Conservation (phyloP, 30 jellyfish, hydroid and myxozoan species). For the Cassiopea andromeda region DNA sequence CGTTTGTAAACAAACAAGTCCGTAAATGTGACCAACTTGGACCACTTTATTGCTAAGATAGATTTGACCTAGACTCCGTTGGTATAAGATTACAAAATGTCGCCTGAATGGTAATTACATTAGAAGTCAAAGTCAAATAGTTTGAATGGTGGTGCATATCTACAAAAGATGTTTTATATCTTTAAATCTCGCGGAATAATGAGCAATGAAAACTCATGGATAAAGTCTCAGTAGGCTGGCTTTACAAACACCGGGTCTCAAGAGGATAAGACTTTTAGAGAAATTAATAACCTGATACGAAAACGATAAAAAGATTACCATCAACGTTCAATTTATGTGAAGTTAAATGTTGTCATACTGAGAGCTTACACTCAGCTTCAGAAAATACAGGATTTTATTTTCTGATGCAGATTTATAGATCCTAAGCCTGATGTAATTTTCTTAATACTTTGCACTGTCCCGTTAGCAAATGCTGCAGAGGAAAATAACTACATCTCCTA, state of each 20-base stretch:
- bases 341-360: slow-evolving; percentile 13
- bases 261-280: slow-evolving; percentile 24
- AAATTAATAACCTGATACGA: slow-evolving; percentile 7
- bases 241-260: slow-evolving; percentile 7
- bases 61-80: slow-evolving; percentile 46
- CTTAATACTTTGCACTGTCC: not conserved
- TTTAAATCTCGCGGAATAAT: slow-evolving; percentile 23
- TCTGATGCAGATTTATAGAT: not conserved
- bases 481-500: no score
- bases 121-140: not conserved
- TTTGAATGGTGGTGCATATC: not conserved
- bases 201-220: not conserved
- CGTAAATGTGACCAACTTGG: not conserved
- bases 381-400: not conserved
- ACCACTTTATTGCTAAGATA: not conserved
- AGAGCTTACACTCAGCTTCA: not conserved
- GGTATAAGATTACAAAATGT: slow-evolving; percentile 57
- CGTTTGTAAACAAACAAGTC: not conserved
- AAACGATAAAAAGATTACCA: slow-evolving; percentile 28
- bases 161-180: slow-evolving; percentile 31
- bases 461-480: not conserved
- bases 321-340: not conserved
- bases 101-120: slow-evolving; percentile 35
- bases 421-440: not conserved
- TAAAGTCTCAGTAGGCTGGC: slow-evolving; percentile 27